These are phyloP conservation scores for Loriculus beryllinus DNA, from an alignment of 2,797 vertebrate genomes.

Conservation along the genomic window DNA sequence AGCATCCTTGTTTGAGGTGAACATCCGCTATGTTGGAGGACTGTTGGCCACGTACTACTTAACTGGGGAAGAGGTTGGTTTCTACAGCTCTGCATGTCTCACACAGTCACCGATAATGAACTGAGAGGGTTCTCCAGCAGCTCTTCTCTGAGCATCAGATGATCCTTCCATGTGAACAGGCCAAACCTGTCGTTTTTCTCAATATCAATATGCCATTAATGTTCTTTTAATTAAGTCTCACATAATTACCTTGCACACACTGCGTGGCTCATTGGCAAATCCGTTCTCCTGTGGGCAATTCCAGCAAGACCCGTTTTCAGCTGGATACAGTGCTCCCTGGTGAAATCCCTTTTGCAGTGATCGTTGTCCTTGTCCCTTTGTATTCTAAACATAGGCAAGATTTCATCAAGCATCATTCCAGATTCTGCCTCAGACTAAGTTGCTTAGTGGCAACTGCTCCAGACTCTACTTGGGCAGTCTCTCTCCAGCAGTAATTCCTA, in stretches of 20 bases:
- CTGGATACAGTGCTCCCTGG: conserved; percentile 31
- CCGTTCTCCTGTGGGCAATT: conserved; percentile 35
- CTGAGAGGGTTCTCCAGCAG: not conserved
- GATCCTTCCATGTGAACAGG: not conserved
- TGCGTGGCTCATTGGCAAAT: conserved; percentile 25
- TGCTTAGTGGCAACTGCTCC: not conserved
- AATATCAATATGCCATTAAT: conserved; percentile 11
- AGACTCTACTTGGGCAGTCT: not conserved
- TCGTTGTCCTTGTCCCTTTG: not conserved
- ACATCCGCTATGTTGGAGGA: conserved; percentile 95
- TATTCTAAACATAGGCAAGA: not conserved
- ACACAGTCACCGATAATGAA: not conserved
- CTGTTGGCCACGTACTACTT: conserved; percentile 93
- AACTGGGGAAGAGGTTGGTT: conserved; percentile 91
- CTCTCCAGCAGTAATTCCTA: not conserved
- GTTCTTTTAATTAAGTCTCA: conserved; percentile 48
- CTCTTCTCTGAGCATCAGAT: not conserved
- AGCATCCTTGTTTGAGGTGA: conserved; percentile 97
- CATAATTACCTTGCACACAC: conserved; percentile 51
- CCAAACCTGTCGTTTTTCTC: not conserved
- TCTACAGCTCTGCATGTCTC: not conserved
- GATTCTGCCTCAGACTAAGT: not conserved
- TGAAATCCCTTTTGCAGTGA: not conserved
- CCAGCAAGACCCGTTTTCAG: not conserved
- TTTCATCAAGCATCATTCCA: not conserved